Evolutionary conservation across 2,888 invertebrate genomes (phyloP), one percentile per base, ranked within the genome.

Genomic region (Prosapia bicincta): DNA sequence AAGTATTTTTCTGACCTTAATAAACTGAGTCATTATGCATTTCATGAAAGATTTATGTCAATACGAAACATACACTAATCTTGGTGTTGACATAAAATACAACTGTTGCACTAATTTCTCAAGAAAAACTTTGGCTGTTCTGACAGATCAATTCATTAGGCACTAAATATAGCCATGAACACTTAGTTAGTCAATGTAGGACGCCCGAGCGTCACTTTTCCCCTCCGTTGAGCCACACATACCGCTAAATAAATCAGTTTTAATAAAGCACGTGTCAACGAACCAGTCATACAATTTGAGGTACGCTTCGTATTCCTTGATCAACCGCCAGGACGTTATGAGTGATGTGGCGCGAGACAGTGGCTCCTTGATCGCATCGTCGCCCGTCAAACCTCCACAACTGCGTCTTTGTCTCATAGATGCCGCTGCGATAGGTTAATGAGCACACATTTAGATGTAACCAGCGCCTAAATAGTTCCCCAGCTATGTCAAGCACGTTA

Each of bases 261-360:
- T 38, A 38, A 38, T 38, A 38, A 38, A 38, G 7, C 13, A 38
- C 2, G 38, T 38, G 38, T 38, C 38, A 38, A 2, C 10, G 38
- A 13, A 15, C 28, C 5, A 28, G 28, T 28, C 9, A 28, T 28
- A 28, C 9, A 9, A 28, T 28, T 38, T 38, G 38, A 38, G 38
- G 38, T 38, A 13, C 38, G 10, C 2, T 6, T 2, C 13, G 9
- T 28, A 28, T 28, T 13, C 38, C 38, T 38, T 38, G 38, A 38
- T 38, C 38, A 9, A 13, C 38, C 2, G 38, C 38, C 38, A 38
- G 68, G 30, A 32, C 26, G 69, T 20, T 26, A 32, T 69, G 69
- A 69, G 28, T 1, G 71, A 71, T 71, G 71, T 71, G 26, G 71
- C 71, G 71, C 26, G 65, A 71, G 70, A 43, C 70, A 43, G 43